phyloP scores from a whole-genome alignment of 2,888 invertebrate genomes.

The Hyppa rectilinea region DNA sequence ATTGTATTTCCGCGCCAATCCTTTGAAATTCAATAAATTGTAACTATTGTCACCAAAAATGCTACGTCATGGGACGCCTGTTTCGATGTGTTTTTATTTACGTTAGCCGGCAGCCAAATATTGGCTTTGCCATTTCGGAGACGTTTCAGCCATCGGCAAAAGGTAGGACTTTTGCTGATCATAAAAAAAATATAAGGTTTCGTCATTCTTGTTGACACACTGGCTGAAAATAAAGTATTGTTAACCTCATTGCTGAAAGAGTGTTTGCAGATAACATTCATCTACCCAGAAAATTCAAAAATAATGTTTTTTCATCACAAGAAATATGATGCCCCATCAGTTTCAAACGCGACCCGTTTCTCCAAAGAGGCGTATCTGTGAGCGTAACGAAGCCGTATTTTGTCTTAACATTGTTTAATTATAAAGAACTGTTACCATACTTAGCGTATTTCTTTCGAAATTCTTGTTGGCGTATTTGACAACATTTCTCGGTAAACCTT shows the following conservation, averaged over 20 bases:
- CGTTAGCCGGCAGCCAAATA: slow-evolving; percentile 30
- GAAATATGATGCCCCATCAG: slow-evolving; percentile 7
- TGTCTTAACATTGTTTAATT: not conserved
- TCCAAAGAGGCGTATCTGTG: not conserved
- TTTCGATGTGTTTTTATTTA: slow-evolving; percentile 38
- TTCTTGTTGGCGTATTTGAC: slow-evolving; percentile 37
- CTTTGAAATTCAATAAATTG: slow-evolving; percentile 63
- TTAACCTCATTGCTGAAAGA: not conserved
- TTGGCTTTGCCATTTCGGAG: slow-evolving; percentile 26
- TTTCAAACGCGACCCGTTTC: not conserved
- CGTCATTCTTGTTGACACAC: slow-evolving; percentile 24
- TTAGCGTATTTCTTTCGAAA: slow-evolving; percentile 28
- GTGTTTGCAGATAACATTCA: not conserved
- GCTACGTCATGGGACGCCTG: slow-evolving; percentile 6
- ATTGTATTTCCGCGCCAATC: slow-evolving; percentile 53
- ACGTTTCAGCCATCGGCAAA: not conserved
- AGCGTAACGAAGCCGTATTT: not conserved
- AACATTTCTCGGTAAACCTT: slow-evolving; percentile 39
- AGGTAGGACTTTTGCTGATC: not conserved
- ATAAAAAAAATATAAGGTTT: slow-evolving; percentile 25
- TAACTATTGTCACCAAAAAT: slow-evolving; percentile 44
- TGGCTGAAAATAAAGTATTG: not conserved
- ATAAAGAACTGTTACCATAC: slow-evolving; percentile 20
- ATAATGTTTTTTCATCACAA: not conserved
- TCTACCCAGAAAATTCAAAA: not conserved